Evolutionary conservation across 2,888 invertebrate genomes (phyloP).

Genomic region (Hipparchia semele): DNA sequence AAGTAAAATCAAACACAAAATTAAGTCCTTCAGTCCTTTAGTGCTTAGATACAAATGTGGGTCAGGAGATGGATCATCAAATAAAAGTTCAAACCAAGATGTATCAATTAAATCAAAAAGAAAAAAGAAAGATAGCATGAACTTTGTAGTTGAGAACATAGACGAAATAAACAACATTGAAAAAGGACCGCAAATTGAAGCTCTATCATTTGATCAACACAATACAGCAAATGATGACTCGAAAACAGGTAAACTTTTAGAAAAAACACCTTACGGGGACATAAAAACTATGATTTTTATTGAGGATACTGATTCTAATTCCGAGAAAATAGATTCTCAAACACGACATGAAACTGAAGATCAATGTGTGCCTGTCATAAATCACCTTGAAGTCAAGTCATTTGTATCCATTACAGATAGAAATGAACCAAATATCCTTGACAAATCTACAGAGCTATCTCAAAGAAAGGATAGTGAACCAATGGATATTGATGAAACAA

Average conservation of each 20-base stretch:
- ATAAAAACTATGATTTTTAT: conserved; percentile 56
- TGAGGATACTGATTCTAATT: conserved; percentile 67
- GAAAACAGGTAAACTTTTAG: conserved; percentile 50
- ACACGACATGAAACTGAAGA: conserved; percentile 54
- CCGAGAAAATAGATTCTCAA: conserved; percentile 46
- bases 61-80: conserved; percentile 37
- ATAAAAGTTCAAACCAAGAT: conserved; percentile 26
- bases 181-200: conserved; percentile 18
- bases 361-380: conserved; percentile 69
- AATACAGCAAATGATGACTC: conserved; percentile 40
- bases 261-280: conserved; percentile 49
- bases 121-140: conserved; percentile 27
- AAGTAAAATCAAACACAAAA: conserved; percentile 45
- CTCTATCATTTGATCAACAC: conserved; percentile 25
- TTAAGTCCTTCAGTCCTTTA: conserved; percentile 21
- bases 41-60: conserved; percentile 32
- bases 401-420: conserved; percentile 15
- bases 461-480: conserved; percentile 59
- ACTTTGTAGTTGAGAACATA: conserved; percentile 24
- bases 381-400: conserved; percentile 40
- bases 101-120: conserved; percentile 26
- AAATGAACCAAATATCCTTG: conserved; percentile 19
- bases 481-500: conserved; percentile 76
- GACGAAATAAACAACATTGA: conserved; percentile 24
- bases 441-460: conserved; percentile 28